A percentile compares a stretch with the other conserved stretches of the same genome.
These are phyloP conservation scores for Taeniopygia guttata DNA, from an alignment of 2,797 vertebrate genomes.

Conservation along the genomic window DNA sequence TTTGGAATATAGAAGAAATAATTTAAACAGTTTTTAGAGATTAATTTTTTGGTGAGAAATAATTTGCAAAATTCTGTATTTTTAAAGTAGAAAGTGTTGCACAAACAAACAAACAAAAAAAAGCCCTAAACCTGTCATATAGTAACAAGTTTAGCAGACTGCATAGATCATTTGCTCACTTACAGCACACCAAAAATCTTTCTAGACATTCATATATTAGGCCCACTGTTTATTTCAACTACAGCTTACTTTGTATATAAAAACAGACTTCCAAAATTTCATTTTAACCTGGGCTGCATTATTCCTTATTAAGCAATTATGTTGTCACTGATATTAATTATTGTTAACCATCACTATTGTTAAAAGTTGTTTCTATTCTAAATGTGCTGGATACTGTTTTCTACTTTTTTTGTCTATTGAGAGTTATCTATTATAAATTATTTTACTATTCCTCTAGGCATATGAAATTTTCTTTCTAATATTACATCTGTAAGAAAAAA, in stretches of 20 bases:
- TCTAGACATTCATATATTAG: neutral
- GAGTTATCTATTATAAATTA: neutral
- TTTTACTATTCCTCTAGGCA: neutral
- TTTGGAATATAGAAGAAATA: neutral
- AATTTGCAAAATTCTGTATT: neutral
- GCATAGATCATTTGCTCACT: neutral
- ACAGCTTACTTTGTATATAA: neutral
- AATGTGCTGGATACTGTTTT: neutral
- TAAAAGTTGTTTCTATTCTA: neutral
- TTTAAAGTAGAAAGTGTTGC: neutral
- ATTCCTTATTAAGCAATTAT: neutral
- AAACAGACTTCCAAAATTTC: neutral
- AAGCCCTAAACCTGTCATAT: fast-evolving
- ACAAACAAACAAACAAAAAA: neutral
- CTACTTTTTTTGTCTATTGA: neutral
- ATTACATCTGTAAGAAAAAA: neutral
- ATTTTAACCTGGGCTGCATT: fast-evolving
- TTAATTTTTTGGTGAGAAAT: neutral
- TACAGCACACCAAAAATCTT: neutral
- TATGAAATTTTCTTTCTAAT: neutral
- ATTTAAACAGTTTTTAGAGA: neutral
- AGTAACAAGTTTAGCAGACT: neutral
- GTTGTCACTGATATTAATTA: neutral
- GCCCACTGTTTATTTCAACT: neutral
- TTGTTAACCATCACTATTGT: neutral